These are phyloP conservation scores for Lordiphosa mommai DNA, from an alignment of 1,140 invertebrate species.

Conservation along the genomic window DNA sequence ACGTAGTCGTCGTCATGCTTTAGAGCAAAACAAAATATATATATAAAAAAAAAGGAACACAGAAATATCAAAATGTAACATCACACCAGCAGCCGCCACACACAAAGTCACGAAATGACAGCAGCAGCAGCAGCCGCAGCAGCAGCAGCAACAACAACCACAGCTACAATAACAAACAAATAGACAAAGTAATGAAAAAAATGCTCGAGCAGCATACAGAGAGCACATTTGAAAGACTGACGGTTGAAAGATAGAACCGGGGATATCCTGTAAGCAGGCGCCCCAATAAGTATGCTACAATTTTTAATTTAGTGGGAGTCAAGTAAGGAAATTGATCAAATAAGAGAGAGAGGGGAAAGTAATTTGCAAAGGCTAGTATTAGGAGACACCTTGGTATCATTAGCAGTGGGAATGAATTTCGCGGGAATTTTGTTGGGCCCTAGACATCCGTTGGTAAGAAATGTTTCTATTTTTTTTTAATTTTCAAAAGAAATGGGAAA, in stretches of 20 bases:
- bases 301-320: too few species aligned
- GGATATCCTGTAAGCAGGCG: slow-evolving; percentile 5
- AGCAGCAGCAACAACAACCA: slow-evolving; percentile 41
- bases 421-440: too few species aligned
- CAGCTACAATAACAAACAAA: slow-evolving; percentile 45
- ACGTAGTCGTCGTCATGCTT: slow-evolving; percentile 64
- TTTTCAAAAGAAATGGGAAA: too few species aligned
- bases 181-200: slow-evolving; percentile 70
- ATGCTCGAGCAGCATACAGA: slow-evolving; percentile 11
- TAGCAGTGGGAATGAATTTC: too few species aligned
- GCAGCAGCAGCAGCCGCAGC: slow-evolving; percentile 31
- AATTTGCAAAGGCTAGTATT: too few species aligned
- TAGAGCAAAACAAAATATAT: slow-evolving; percentile 23
- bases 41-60: slow-evolving; percentile 27
- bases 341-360: too few species aligned
- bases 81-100: slow-evolving; percentile 32
- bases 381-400: too few species aligned
- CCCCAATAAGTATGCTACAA: too few species aligned
- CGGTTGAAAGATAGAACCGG: background rate
- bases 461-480: too few species aligned
- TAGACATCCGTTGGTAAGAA: too few species aligned
- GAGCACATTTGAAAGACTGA: background rate
- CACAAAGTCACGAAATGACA: slow-evolving; percentile 40
- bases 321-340: too few species aligned
- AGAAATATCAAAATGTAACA: slow-evolving; percentile 68